Base-by-base conservation (phyloP, 2,113 vertebrate species). In the Peromyscus leucopus region DNA sequence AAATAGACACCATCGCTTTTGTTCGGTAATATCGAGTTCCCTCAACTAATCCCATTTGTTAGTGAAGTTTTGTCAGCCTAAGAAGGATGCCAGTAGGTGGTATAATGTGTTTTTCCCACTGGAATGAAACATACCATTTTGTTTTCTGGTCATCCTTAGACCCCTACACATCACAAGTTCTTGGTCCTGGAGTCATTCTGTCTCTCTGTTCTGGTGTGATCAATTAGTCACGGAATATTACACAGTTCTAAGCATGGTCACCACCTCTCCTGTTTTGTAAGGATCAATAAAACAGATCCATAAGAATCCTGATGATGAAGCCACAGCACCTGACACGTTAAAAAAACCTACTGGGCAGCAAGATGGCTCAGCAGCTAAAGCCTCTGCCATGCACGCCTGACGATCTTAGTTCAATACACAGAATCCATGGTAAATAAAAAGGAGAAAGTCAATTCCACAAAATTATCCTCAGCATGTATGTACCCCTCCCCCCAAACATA, bases 51-150 rank as follows among this genome's bases (percentile, higher is more conserved):
- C 85, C 65, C 91, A 46, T 7, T 39, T 78, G 39, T 61, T 86
- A 42, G 19, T 95, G 39, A 90, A 90, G 74, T 94, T 76, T 94
- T 39, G 31, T 91, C 31, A 55, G n/a, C 46, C 89, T 89, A 65
- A 72, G n/a, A 69, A 88, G 94, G 63, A 22, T 80, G 55, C 36
- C 15, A 79, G 74, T 31, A 78, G 21, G 78, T 21, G 12, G 19
- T 87, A 39, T 86, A 51, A 65, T 79, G 61, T 67, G 42, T 3
- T 67, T 67, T 7, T 67, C 21, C 46, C 61, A 33, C 39, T 48
- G 7, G 89, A 87, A 85, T 26, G 33, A 88, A 71, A 89, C 24
- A 22, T 9, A 42, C 5, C n/a, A 21, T 55, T 74, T 91, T 80
- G 8, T 80, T 94, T 96, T 61, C 67, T 55, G n/a, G 71, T 67